phyloP scores from a whole-genome alignment of 2,113 vertebrate species.

The rat (Rattus norvegicus) region DNA sequence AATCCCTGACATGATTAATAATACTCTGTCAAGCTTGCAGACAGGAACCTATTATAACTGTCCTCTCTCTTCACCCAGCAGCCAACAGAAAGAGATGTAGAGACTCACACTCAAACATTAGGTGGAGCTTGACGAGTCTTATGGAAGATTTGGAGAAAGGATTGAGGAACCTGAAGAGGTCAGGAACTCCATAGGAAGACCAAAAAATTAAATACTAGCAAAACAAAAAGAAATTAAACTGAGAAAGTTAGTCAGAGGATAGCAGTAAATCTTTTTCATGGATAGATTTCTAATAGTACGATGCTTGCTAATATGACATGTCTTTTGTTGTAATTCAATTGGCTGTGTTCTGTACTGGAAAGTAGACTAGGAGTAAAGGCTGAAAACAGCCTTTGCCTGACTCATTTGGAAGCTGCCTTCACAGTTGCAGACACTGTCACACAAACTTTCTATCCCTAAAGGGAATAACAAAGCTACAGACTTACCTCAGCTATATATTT shows the following conservation, averaged over 20 bases:
- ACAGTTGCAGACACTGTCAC: not conserved
- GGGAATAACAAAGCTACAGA: not conserved
- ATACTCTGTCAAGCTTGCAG: no score
- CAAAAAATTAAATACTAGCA: not conserved
- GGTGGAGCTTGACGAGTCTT: no score
- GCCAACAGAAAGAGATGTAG: no score
- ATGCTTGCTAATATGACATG: not conserved
- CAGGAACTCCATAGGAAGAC: no score
- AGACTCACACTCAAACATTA: no score
- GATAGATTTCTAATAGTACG: not conserved
- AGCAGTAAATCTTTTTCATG: not conserved
- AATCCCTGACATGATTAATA: no score
- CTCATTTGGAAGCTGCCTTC: not conserved
- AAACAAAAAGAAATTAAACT: conserved; percentile 17
- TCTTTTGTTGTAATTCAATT: not conserved
- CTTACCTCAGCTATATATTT: not conserved
- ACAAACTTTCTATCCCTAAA: not conserved
- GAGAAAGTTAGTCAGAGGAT: not conserved
- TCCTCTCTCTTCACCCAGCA: no score
- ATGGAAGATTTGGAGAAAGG: no score
- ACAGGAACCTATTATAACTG: no score
- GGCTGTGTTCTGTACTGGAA: not conserved
- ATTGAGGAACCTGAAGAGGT: no score
- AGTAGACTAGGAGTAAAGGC: not conserved
- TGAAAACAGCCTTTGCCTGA: not conserved